Evolutionary conservation across 2,113 vertebrate genomes (phyloP).

Genomic region (Miniopterus natalensis): DNA sequence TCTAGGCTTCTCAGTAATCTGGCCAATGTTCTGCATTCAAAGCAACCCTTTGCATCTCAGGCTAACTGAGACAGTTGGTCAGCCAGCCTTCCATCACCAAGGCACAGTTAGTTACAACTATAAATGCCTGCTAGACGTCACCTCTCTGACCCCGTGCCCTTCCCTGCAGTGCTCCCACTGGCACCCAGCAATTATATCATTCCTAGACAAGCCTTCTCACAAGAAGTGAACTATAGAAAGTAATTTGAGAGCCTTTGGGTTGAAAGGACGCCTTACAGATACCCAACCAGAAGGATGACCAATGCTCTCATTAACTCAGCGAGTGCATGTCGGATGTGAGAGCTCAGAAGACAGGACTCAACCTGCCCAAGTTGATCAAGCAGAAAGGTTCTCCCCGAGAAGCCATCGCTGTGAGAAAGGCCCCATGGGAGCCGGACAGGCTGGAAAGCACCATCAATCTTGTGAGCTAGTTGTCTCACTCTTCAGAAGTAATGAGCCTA

Average conservation of each 20-base stretch:
- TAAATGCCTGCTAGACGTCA: not conserved
- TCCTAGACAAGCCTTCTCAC: not conserved
- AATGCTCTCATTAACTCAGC: not conserved
- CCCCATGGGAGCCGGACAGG: fast-evolving
- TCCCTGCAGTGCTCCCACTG: fast-evolving
- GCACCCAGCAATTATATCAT: not conserved
- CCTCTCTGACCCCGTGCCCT: not conserved
- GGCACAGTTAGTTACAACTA: not conserved
- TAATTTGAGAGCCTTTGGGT: not conserved
- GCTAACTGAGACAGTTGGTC: not conserved
- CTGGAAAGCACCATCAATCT: not conserved
- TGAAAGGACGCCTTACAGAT: not conserved
- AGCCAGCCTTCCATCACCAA: not conserved
- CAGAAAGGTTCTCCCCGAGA: not conserved
- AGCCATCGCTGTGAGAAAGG: not conserved
- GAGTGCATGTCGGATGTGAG: not conserved
- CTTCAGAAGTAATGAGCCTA: slow-evolving; percentile 69
- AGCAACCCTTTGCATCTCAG: fast-evolving
- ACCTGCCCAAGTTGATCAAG: not conserved
- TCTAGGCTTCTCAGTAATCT: not conserved
- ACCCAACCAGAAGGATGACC: not conserved
- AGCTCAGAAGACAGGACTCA: not conserved
- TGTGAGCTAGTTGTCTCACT: not conserved
- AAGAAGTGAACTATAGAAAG: not conserved
- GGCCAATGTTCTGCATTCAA: not conserved